These are phyloP conservation scores for Philopedon plagiatum DNA, from an alignment of 2,888 invertebrate genomes.

Conservation along the genomic window DNA sequence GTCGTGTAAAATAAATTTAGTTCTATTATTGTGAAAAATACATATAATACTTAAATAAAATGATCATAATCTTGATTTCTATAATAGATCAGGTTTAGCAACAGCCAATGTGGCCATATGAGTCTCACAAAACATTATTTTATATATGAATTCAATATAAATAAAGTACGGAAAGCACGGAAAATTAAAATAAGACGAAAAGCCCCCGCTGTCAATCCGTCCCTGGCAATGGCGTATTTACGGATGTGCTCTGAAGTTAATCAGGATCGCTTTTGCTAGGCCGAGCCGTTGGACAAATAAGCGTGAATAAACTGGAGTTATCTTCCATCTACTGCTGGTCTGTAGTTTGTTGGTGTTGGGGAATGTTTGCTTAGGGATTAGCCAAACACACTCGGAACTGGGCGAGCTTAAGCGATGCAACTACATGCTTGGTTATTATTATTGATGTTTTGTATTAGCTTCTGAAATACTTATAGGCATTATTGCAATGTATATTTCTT, in stretches of 20 bases:
- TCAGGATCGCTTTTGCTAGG: slow-evolving; percentile 12
- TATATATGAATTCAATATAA: too few species aligned
- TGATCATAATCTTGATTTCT: too few species aligned
- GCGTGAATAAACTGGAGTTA: slow-evolving; percentile 14
- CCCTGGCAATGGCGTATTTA: not conserved
- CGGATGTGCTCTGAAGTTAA: slow-evolving; percentile 17
- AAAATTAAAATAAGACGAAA: too few species aligned
- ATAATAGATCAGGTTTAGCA: too few species aligned
- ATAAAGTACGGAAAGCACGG: too few species aligned
- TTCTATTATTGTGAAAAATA: too few species aligned
- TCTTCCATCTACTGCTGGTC: slow-evolving; percentile 14
- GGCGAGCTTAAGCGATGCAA: slow-evolving; percentile 8
- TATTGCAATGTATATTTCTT: too few species aligned
- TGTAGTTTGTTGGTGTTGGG: slow-evolving; percentile 9
- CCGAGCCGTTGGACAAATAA: slow-evolving; percentile 22
- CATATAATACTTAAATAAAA: too few species aligned
- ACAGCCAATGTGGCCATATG: too few species aligned
- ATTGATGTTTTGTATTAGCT: not conserved
- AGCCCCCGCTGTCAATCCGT: not conserved
- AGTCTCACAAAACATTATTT: too few species aligned
- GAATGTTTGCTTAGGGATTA: slow-evolving; percentile 10
- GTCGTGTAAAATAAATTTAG: too few species aligned
- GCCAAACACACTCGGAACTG: not conserved
- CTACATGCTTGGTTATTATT: slow-evolving; percentile 2
- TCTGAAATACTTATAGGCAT: too few species aligned